These are phyloP conservation scores for Folsomia manolachei DNA, from an alignment of 2,888 invertebrate species.

Conservation along the genomic window DNA sequence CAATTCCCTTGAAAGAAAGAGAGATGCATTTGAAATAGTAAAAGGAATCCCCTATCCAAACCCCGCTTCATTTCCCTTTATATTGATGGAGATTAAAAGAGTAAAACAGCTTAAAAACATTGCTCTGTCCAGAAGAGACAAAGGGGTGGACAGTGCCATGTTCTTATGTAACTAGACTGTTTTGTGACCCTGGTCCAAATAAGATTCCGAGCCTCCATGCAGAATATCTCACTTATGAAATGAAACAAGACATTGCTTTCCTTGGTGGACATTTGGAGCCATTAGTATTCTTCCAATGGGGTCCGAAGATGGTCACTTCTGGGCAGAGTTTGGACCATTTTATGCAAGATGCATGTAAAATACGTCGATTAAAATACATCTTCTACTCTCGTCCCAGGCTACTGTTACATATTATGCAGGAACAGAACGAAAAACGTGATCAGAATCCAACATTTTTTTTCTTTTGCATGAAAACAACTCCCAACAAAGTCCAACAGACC, in stretches of 20 bases:
- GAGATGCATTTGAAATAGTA: neutral
- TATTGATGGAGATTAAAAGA: neutral
- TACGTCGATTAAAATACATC: conserved; percentile 51
- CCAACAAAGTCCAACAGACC: neutral
- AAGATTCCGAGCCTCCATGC: no score
- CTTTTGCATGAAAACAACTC: conserved; percentile 6
- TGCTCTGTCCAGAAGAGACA: no score
- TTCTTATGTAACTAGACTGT: no score
- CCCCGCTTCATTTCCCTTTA: neutral
- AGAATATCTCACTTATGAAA: neutral
- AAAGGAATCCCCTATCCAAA: no score
- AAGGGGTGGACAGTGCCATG: neutral
- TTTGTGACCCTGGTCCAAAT: no score
- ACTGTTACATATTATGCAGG: conserved; percentile 38
- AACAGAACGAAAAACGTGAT: conserved; percentile 46
- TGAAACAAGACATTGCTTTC: neutral
- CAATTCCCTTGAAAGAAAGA: neutral
- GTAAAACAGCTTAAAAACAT: neutral
- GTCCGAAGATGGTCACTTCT: conserved; percentile 50
- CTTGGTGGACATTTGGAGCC: conserved; percentile 23
- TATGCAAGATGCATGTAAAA: conserved; percentile 52
- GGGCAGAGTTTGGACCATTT: conserved; percentile 49
- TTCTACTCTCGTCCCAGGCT: conserved; percentile 1
- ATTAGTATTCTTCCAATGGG: conserved; percentile 51
- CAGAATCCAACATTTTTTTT: conserved; percentile 34